Base-by-base conservation (phyloP, 2,888 invertebrate genomes). In the Helobdella robusta region DNA sequence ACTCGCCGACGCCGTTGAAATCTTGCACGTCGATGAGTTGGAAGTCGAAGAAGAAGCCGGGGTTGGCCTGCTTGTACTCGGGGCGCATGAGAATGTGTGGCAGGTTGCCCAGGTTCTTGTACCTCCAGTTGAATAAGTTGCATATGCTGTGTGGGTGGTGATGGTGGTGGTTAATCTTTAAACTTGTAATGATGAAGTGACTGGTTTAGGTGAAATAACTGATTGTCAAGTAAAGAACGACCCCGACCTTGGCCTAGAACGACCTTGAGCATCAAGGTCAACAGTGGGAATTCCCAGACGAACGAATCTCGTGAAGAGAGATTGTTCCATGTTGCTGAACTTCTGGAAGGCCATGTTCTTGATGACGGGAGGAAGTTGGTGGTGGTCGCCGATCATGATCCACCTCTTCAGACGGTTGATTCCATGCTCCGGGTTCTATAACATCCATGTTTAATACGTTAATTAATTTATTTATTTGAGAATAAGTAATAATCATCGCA, bases 261-360 rank as follows among this genome's bases (percentile, higher is more conserved):
- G 86, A 69, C 98, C 98, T 79, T 99, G 98, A 0, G 92, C 93
- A 80, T 99, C 98, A 67, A 99, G 82, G 77, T 97, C 92, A 0
- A 98, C 90, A 0, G 94, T 93, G 0, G 98, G 97, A 1, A 98
- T 94, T 0, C 95, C 95, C 0, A 99, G 83, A 6, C 95, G 83
- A 18, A 99, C 95, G 78, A 98, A 86, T 70, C 98, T 84, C 0
- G 97, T 93, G 80, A 99, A 99, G 50, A 99, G 83, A 64, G 93
- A 93, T 82, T 99, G 98, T 76, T 99, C 98, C 97, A 99, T 97
- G 77, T 99, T 99, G 64, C 92, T 94, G 81, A 93, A 98, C 79
- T 99, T 99, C 81, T 99, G 97, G 82, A 98, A 98, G 6, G 98
- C 97, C 91, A 97, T 95, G 80, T 99, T 99, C 82, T 99, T 98